These are phyloP conservation scores for Gibbula magus DNA, from an alignment of 2,888 invertebrate genomes.

Conservation along the genomic window DNA sequence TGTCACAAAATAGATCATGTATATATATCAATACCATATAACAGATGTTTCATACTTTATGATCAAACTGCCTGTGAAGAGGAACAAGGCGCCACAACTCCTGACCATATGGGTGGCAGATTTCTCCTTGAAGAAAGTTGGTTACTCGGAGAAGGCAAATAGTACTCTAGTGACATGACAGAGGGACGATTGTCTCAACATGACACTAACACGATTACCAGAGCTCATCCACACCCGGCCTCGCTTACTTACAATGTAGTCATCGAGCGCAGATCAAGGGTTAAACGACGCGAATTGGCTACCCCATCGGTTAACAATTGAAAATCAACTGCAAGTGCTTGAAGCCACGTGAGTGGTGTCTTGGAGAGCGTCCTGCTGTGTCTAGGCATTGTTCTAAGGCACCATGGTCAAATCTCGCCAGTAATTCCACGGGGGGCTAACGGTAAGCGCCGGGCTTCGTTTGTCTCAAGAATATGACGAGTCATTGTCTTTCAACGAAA, in stretches of 20 bases:
- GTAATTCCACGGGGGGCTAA: not conserved
- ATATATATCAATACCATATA: too few species aligned
- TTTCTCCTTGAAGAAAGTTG: too few species aligned
- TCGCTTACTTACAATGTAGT: not conserved
- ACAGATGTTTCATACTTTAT: too few species aligned
- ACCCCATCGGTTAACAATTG: not conserved
- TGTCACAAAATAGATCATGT: too few species aligned
- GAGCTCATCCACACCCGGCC: too few species aligned
- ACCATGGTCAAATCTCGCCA: not conserved
- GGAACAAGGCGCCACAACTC: too few species aligned
- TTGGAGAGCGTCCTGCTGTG: not conserved
- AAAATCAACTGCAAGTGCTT: not conserved
- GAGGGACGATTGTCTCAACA: too few species aligned
- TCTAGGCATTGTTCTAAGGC: not conserved
- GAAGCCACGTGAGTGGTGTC: not conserved
- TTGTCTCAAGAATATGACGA: slow-evolving; percentile 12
- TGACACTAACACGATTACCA: too few species aligned
- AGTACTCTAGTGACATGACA: too few species aligned
- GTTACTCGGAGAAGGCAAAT: too few species aligned
- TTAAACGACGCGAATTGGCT: slow-evolving; percentile 12
- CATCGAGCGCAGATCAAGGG: not conserved
- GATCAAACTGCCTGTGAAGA: too few species aligned
- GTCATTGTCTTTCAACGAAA: slow-evolving; percentile 5
- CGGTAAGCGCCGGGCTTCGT: not conserved
- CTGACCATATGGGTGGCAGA: too few species aligned